Evolutionary conservation across 1,140 invertebrate genomes (phyloP).

Genomic region (Rhizoglyphus robini): DNA sequence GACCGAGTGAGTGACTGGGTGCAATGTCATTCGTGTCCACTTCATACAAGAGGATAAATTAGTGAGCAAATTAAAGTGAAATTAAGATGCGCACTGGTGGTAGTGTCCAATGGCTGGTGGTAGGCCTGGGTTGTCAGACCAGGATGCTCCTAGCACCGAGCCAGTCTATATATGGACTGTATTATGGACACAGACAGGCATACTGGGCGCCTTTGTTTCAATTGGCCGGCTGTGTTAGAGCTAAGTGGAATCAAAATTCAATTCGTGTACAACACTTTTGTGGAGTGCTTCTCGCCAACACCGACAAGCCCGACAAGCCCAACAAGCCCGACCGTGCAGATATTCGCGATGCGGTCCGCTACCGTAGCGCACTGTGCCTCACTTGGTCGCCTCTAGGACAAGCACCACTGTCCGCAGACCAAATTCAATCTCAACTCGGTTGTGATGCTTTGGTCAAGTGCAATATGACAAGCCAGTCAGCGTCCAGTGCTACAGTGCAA

Average conservation of each 20-base stretch:
- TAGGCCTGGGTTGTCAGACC: neutral
- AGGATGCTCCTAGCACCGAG: neutral
- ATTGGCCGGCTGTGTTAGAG: neutral
- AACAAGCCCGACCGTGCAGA: neutral
- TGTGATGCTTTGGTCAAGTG: no score
- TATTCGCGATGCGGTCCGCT: neutral
- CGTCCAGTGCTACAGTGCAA: no score
- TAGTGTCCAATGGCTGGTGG: neutral
- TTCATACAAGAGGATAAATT: neutral
- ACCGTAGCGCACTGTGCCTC: neutral
- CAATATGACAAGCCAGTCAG: no score
- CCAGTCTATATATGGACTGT: neutral
- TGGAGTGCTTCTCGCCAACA: conserved; percentile 8
- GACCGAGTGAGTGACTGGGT: no score
- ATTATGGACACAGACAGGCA: neutral
- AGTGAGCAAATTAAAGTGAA: conserved; percentile 3
- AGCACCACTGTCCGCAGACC: no score
- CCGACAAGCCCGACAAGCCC: neutral
- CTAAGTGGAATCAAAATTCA: conserved; percentile 15
- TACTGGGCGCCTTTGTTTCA: conserved; percentile 5
- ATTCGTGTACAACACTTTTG: conserved; percentile 13
- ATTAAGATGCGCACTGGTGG: conserved; percentile 2
- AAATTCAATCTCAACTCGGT: no score
- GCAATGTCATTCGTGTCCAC: no score
- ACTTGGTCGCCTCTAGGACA: neutral